These are phyloP conservation scores for Torymus texanus DNA, from an alignment of 2,888 invertebrate species.

Conservation along the genomic window DNA sequence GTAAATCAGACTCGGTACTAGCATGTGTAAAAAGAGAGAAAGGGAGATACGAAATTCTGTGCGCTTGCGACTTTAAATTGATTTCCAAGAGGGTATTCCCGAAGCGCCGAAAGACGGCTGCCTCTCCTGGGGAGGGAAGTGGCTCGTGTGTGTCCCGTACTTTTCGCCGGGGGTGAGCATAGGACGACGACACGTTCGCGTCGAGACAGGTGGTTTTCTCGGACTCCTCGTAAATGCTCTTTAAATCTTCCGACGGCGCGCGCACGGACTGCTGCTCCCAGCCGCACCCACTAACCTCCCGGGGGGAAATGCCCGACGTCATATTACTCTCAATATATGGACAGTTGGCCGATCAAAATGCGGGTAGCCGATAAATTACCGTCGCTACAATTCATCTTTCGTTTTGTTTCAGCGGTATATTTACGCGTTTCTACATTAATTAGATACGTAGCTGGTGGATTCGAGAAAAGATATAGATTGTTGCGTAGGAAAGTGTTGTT, in stretches of 20 bases:
- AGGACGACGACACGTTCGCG: background rate
- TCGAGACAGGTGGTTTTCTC: constrained; percentile 43
- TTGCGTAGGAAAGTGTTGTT: too few relatives aligned
- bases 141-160: background rate
- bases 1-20: constrained; percentile 32
- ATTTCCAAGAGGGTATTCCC: constrained; percentile 50
- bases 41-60: constrained; percentile 6
- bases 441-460: too few relatives aligned
- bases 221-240: constrained; percentile 43
- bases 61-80: constrained; percentile 46
- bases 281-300: background rate
- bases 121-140: constrained; percentile 34
- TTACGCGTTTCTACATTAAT: too few relatives aligned
- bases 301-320: background rate
- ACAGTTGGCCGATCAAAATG: background rate
- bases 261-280: background rate
- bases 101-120: constrained; percentile 41
- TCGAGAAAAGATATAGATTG: too few relatives aligned
- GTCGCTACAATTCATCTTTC: background rate
- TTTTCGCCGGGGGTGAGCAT: background rate
- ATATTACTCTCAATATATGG: constrained; percentile 26
- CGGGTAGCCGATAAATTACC: background rate
- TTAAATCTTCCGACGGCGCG: constrained; percentile 46
- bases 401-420: too few relatives aligned
- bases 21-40: background rate